Percentiles rank a stretch among this genome's conserved stretches.
Evolutionary conservation across 2,113 vertebrate genomes (phyloP).

Genomic region (Nothocercus nigrocapillus): DNA sequence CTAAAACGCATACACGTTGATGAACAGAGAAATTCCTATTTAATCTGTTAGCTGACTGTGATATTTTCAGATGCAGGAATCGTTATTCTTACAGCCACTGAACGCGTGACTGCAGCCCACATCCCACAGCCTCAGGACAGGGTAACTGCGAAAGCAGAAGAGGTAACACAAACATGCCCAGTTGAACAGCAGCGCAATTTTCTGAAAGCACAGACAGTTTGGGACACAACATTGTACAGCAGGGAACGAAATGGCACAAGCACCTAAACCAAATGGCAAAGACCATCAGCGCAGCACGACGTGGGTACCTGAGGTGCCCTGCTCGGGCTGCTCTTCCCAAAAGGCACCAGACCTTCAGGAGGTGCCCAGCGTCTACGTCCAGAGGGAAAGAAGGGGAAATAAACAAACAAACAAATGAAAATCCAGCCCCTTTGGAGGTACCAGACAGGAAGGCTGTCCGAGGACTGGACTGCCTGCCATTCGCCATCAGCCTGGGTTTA

Average conservation of each 20-base stretch:
- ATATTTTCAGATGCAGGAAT: neutral
- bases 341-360: neutral
- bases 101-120: rapidly evolving
- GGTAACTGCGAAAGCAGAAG: neutral
- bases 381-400: neutral
- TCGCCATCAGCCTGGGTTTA: neutral
- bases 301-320: neutral
- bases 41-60: neutral
- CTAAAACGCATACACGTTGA: neutral
- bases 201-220: neutral
- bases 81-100: neutral
- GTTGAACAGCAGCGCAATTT: neutral
- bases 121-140: neutral
- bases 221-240: neutral
- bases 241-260: neutral
- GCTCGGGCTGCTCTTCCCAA: neutral
- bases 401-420: neutral
- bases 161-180: neutral
- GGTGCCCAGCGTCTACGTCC: neutral
- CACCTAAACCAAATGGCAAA: neutral
- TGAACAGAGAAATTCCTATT: neutral
- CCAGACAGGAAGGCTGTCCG: neutral
- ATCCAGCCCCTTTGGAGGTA: neutral
- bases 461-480: neutral
- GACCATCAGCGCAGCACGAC: neutral